These are phyloP conservation scores for Botia kubotai DNA, from an alignment of 2,797 vertebrate genomes.

Conservation along the genomic window DNA sequence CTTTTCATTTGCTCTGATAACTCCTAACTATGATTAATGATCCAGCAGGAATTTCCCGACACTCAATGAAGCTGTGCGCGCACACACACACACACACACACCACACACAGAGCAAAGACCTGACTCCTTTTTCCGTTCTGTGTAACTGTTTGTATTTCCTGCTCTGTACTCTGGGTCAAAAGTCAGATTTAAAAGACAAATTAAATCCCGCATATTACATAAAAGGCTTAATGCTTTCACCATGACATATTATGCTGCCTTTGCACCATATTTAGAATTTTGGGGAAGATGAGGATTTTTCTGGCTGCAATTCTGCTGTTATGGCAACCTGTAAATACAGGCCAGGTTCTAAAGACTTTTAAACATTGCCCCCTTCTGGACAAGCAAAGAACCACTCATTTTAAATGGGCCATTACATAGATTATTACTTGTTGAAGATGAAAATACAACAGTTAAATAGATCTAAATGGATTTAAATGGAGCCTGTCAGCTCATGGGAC, in stretches of 20 bases:
- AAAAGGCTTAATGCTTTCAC: neutral
- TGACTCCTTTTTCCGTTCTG: neutral
- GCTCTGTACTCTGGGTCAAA: neutral
- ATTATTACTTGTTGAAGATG: no score
- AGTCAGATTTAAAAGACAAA: constrained; percentile 6
- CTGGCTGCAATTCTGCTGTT: neutral
- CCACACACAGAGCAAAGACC: constrained; percentile 4
- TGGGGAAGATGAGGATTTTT: neutral
- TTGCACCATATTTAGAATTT: constrained; percentile 7
- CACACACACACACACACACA: neutral
- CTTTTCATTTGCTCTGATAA: neutral
- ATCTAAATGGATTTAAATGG: no score
- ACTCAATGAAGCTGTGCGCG: constrained; percentile 16
- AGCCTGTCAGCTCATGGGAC: no score
- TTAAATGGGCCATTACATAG: no score
- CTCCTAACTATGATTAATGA: constrained; percentile 21
- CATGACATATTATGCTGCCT: neutral
- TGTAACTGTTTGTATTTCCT: constrained; percentile 11
- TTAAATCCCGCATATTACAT: neutral
- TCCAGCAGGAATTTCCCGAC: constrained; percentile 12
- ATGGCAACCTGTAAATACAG: constrained; percentile 5
- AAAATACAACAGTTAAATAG: no score
- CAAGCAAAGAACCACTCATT: neutral
- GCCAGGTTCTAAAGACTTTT: neutral
- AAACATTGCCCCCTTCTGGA: constrained; percentile 35